Conservation (phyloP, 2,888 invertebrate genomes). For the Scaeva pyrastri region DNA sequence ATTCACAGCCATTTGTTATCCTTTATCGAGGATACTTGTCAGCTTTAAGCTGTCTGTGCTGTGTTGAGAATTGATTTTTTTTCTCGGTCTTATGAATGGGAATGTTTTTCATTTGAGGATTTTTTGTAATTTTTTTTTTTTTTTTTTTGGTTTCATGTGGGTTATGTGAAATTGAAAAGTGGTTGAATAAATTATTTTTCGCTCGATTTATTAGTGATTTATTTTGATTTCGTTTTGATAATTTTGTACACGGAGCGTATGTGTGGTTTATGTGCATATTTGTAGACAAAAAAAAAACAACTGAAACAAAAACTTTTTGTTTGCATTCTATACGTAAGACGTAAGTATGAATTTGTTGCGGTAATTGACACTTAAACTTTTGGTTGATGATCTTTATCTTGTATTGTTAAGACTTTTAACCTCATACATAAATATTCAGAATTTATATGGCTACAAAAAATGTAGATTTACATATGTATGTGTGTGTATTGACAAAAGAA, state of each 20-base stretch:
- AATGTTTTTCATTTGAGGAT: conserved; percentile 7
- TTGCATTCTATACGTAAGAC: neutral
- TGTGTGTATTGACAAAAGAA: too few species aligned
- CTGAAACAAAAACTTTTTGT: neutral
- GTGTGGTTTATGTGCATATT: neutral
- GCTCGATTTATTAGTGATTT: conserved; percentile 36
- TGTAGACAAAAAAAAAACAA: neutral
- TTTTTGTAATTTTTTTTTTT: neutral
- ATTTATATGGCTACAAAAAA: neutral
- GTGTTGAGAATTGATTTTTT: conserved; percentile 44
- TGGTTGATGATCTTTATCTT: neutral
- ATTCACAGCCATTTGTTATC: conserved; percentile 56
- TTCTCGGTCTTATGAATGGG: neutral
- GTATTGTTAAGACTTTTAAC: neutral
- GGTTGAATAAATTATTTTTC: conserved; percentile 36
- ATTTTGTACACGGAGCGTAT: conserved; percentile 1
- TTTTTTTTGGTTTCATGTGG: neutral
- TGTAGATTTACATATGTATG: neutral
- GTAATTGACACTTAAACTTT: conserved; percentile 12
- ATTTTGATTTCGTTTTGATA: conserved; percentile 28
- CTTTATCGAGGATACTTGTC: conserved; percentile 53
- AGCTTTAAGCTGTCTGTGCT: conserved; percentile 52
- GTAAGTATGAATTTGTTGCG: neutral
- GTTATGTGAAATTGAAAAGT: conserved; percentile 33
- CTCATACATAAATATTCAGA: neutral